These are phyloP conservation scores for Drosophila pachea DNA, from an alignment of 1,140 invertebrate genomes.

Conservation along the genomic window DNA sequence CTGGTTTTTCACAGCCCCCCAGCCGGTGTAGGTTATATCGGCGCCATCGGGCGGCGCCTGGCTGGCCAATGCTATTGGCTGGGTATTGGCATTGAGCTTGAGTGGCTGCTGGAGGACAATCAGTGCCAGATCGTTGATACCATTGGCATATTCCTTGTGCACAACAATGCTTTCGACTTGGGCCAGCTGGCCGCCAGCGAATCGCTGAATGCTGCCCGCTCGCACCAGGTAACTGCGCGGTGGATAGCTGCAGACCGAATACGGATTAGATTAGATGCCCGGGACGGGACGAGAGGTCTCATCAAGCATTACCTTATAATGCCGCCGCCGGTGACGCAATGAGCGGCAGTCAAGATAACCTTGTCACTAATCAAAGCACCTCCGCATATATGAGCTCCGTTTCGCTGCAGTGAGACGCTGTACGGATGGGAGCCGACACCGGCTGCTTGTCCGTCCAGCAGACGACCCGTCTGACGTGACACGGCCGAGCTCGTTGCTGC, in stretches of 20 bases:
- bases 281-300: not conserved
- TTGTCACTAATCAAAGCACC: constrained; percentile 41
- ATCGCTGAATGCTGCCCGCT: constrained; percentile 66
- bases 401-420: constrained; percentile 56
- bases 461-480: constrained; percentile 8
- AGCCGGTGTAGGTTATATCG: constrained; percentile 52
- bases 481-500: not conserved
- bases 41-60: constrained; percentile 42
- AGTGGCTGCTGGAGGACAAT: constrained; percentile 52
- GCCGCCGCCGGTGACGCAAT: constrained; percentile 59
- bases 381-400: constrained; percentile 56
- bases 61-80: constrained; percentile 54
- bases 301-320: constrained; percentile 53
- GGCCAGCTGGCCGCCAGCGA: constrained; percentile 55
- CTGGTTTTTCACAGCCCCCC: constrained; percentile 43
- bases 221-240: constrained; percentile 47
- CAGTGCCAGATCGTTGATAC: constrained; percentile 64
- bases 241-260: constrained; percentile 50
- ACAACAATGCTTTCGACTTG: constrained; percentile 50
- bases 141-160: constrained; percentile 46
- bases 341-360: constrained; percentile 56
- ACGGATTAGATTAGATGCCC: not conserved
- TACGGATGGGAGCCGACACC: constrained; percentile 63
- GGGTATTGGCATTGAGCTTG: constrained; percentile 49
- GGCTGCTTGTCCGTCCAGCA: constrained; percentile 34